These are phyloP conservation scores for Caenorhabditis sp. DNA, from an alignment of 2,888 invertebrate species.

Conservation along the genomic window DNA sequence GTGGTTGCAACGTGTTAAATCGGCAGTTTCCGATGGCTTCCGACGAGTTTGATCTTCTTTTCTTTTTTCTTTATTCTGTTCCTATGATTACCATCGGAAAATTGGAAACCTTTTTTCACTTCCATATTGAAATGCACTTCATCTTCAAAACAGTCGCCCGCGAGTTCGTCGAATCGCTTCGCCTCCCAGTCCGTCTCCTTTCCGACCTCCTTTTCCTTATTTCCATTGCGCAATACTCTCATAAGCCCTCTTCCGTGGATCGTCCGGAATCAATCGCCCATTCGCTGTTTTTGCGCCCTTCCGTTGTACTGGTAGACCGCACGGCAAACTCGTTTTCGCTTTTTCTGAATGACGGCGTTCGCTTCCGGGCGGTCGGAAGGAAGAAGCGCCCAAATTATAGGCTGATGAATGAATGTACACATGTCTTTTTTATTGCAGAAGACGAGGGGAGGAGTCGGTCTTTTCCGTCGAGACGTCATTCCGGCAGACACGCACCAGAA, in stretches of 20 bases:
- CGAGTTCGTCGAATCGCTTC: no score
- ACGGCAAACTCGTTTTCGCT: constrained; percentile 38
- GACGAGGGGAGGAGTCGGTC: constrained; percentile 10
- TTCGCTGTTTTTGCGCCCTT: constrained; percentile 8
- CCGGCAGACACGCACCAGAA: neutral
- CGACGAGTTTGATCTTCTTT: no score
- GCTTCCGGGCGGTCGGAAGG: constrained; percentile 35
- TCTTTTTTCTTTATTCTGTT: no score
- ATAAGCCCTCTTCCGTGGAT: no score
- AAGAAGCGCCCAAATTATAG: constrained; percentile 43
- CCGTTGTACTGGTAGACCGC: constrained; percentile 42
- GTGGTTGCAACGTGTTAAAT: no score
- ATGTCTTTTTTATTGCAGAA: constrained; percentile 47
- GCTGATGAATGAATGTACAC: constrained; percentile 50
- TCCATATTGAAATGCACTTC: no score
- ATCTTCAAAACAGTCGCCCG: no score
- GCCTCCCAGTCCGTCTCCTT: no score
- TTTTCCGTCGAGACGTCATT: constrained; percentile 15
- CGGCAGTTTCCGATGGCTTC: no score
- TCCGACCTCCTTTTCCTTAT: neutral
- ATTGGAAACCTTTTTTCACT: no score
- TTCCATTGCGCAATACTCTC: neutral
- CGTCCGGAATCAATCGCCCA: constrained; percentile 29
- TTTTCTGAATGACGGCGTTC: constrained; percentile 7
- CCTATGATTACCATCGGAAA: no score